These are phyloP conservation scores for Daboia siamensis DNA, from an alignment of 2,113 vertebrate species.

Conservation along the genomic window DNA sequence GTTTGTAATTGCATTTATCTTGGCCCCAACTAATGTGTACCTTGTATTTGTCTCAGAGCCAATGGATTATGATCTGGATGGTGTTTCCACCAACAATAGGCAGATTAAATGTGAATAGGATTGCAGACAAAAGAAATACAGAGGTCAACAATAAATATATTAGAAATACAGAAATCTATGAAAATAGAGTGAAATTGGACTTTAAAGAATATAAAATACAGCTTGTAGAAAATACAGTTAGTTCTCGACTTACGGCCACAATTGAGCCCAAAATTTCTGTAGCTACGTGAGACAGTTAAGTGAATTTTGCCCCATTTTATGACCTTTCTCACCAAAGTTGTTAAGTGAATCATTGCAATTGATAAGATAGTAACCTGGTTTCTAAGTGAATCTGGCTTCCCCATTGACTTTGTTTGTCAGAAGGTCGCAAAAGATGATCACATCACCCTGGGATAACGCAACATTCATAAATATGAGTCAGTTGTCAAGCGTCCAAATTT, in stretches of 20 bases:
- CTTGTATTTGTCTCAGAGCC: background rate
- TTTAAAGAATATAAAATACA: background rate
- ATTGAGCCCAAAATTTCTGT: background rate
- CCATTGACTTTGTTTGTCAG: background rate
- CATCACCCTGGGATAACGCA: background rate
- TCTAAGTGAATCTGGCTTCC: background rate
- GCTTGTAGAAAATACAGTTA: background rate
- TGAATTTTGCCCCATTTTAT: background rate
- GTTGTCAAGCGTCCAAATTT: background rate
- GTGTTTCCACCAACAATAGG: background rate
- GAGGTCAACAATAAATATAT: background rate
- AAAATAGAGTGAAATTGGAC: background rate
- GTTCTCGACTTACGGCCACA: background rate
- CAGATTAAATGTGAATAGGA: background rate
- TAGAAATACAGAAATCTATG: background rate
- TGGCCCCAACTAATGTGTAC: background rate
- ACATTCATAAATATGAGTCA: background rate
- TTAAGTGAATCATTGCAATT: background rate
- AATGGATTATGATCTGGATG: background rate
- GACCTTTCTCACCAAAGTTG: background rate
- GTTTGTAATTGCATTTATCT: background rate
- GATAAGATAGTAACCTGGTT: background rate
- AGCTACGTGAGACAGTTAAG: background rate
- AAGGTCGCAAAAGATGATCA: background rate
- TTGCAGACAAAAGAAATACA: background rate